Base-by-base conservation (phyloP, 2,888 invertebrate genomes). In the Ditula angustiorana region DNA sequence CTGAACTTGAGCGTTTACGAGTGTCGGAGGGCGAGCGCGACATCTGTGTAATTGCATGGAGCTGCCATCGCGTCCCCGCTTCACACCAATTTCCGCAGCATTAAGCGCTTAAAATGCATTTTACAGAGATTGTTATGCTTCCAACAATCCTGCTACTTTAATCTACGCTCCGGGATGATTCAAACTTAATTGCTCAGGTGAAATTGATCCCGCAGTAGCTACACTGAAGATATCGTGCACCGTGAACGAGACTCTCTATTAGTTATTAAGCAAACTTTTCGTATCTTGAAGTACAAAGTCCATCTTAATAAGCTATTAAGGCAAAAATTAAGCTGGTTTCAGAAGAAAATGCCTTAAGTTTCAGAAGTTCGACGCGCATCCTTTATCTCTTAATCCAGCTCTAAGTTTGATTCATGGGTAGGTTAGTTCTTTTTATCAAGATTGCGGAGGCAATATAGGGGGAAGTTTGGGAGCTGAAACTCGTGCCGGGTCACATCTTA, bases 401-500 rank as follows among this genome's bases (percentile, higher is more conserved):
- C 80, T 79, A 86, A 89, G 85, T 88, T 89, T 89, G 86, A 90
- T 84, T 88, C 86, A 88, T 85, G 84, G 86, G 80, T 89, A 64
- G 58, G 64, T 64, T 64, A 89, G 89, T 91, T 89, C 83, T 90
- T 90, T 90, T 90, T 88, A 92, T 92, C 91, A 90, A 89, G 91
- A 91, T 92, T 84, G 84, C 73, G 80, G 78, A 69, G 78, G 86
- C 83, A 87, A 88, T 90, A 86, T 91, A 88, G 79, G 73, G 80
- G 75, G 82, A 90, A 91, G 86, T 90, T 90, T 80, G 87, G 86
- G 78, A 81, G 82, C 85, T 83, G 79, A 82, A 87, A 84, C 83
- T 89, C 89, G 87, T 87, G 87, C 84, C 86, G 87, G 91, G 91
- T 90, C 91, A 89, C 88, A 90, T 90, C 88, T 85, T 90, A 90